phyloP scores from a whole-genome alignment of 1,140 invertebrate species.

The Heliothis subflexa region DNA sequence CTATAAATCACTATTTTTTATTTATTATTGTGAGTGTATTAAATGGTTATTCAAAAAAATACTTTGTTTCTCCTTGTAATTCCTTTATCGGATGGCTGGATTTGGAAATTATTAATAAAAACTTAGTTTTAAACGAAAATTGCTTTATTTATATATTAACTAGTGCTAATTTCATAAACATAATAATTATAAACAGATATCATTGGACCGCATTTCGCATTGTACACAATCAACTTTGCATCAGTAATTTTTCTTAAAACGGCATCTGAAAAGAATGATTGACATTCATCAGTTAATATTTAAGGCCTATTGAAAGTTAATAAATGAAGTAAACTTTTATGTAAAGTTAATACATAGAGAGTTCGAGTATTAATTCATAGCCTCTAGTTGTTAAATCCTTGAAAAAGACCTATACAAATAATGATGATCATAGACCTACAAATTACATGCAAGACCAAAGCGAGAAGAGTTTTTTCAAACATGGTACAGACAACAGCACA shows the following conservation, averaged over 20 bases:
- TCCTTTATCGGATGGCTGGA: neutral
- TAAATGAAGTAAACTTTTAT: too few relatives aligned
- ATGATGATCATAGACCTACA: too few relatives aligned
- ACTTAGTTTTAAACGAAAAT: conserved; percentile 20
- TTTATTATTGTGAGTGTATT: neutral
- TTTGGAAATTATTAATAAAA: neutral
- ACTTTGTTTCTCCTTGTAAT: neutral
- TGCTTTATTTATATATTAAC: conserved; percentile 36
- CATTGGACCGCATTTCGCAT: conserved; percentile 1
- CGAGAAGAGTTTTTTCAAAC: too few relatives aligned
- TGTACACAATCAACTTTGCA: neutral
- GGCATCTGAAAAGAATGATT: conserved; percentile 36
- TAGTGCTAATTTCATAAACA: conserved; percentile 20
- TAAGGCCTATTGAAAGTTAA: neutral
- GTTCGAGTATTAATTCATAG: too few relatives aligned
- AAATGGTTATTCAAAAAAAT: conserved; percentile 1
- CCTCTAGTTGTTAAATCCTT: too few relatives aligned
- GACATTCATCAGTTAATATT: neutral
- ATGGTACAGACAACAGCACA: too few relatives aligned
- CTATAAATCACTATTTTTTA: too few relatives aligned
- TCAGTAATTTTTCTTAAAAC: conserved; percentile 9
- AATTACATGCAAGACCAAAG: neutral
- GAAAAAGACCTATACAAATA: too few relatives aligned
- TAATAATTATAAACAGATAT: conserved; percentile 24
- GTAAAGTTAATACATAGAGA: too few relatives aligned